Evolutionary conservation across 2,113 vertebrate species (phyloP).

Genomic region (Pomatorhinus ruficollis): DNA sequence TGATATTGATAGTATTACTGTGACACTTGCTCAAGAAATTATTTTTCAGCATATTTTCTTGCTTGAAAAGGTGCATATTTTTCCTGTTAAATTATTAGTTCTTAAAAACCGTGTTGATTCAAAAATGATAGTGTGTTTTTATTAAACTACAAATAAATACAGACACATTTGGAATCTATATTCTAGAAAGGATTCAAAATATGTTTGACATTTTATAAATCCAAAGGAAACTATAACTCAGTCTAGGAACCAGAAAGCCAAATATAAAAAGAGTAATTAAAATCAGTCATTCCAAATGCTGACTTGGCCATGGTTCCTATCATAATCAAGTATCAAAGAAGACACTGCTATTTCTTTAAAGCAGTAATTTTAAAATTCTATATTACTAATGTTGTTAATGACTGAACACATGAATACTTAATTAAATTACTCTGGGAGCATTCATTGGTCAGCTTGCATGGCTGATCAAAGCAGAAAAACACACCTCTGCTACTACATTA

Average conservation of each 20-base stretch:
- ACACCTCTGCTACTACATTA: neutral
- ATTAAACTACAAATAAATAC: neutral
- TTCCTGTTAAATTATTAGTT: neutral
- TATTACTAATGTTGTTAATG: neutral
- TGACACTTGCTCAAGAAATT: neutral
- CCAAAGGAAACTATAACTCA: neutral
- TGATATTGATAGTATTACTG: neutral
- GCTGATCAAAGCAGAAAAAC: neutral
- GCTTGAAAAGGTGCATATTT: neutral
- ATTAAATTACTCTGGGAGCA: neutral
- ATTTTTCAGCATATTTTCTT: neutral
- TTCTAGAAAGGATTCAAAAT: neutral
- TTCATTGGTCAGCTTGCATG: neutral
- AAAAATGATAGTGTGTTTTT: neutral
- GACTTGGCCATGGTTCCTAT: neutral
- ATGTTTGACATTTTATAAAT: neutral
- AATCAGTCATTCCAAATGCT: neutral
- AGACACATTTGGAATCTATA: neutral
- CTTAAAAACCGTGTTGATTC: neutral
- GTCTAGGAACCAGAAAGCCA: neutral
- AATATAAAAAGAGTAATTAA: neutral
- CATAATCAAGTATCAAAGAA: neutral
- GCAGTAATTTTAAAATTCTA: neutral
- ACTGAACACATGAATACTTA: neutral
- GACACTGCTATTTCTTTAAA: neutral